Conservation (phyloP, 2,888 invertebrate genomes). For the Tridacna crocea region DNA sequence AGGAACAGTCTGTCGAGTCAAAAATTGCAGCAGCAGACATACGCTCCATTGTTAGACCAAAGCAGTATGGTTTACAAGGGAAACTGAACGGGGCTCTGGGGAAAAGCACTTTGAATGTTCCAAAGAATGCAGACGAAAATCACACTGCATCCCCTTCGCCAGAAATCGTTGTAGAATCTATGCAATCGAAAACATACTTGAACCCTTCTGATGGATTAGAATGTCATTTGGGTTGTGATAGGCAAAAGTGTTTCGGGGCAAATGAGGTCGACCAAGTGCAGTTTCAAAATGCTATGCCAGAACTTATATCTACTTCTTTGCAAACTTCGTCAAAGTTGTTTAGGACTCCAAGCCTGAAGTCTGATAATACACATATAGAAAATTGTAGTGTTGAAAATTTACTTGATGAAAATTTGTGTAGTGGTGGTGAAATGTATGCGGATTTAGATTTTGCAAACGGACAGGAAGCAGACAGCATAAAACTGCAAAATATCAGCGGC, state of each 20-base stretch:
- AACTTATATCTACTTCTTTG: constrained; percentile 46
- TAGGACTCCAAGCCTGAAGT: constrained; percentile 60
- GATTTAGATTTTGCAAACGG: constrained; percentile 31
- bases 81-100: constrained; percentile 43
- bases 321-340: constrained; percentile 63
- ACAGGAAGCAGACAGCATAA: constrained; percentile 23
- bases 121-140: constrained; percentile 38
- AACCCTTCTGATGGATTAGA: constrained; percentile 65
- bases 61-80: constrained; percentile 53
- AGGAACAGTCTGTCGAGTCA: constrained; percentile 67
- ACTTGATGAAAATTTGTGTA: constrained; percentile 9
- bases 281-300: constrained; percentile 53
- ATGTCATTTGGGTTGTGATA: constrained; percentile 55
- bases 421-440: constrained; percentile 39
- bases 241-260: constrained; percentile 59
- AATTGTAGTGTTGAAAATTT: constrained; percentile 16
- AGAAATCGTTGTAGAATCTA: constrained; percentile 69
- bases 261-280: constrained; percentile 57
- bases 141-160: constrained; percentile 56
- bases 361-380: constrained; percentile 13
- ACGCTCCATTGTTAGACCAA: constrained; percentile 70
- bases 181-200: constrained; percentile 64
- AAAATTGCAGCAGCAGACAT: constrained; percentile 70
- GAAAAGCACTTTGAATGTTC: constrained; percentile 38
- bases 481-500: constrained; percentile 25